phyloP scores from a whole-genome alignment of 1,140 invertebrate species.

The Frieseomelitta varia region DNA sequence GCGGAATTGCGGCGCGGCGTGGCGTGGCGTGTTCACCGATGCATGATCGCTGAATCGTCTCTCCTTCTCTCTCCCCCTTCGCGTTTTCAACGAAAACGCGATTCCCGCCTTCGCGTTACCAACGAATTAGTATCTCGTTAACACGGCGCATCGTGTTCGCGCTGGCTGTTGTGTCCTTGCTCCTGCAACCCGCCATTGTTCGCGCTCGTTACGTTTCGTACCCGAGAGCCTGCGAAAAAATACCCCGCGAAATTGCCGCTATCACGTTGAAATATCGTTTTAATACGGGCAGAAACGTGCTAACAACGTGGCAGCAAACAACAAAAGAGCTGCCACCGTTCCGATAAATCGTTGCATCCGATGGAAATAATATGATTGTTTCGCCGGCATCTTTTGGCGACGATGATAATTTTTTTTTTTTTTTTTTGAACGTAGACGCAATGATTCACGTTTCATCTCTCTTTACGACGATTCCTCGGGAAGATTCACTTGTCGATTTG shows the following conservation, averaged over 20 bases:
- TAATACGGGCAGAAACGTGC: not conserved
- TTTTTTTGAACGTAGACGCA: no score
- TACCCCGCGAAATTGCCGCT: not conserved
- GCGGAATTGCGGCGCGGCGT: constrained; percentile 17
- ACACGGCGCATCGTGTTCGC: constrained; percentile 2
- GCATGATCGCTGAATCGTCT: constrained; percentile 4
- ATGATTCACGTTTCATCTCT: no score
- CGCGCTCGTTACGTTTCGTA: not conserved
- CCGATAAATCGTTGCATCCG: not conserved
- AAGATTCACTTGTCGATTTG: no score
- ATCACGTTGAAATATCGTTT: constrained; percentile 23
- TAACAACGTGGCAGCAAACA: not conserved
- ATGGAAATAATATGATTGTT: not conserved
- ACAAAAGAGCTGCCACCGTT: not conserved
- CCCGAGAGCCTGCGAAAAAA: not conserved
- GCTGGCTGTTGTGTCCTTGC: not conserved
- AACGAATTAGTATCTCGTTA: constrained; percentile 47
- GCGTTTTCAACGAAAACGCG: constrained; percentile 7
- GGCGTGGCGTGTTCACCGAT: constrained; percentile 2
- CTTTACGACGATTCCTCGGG: no score
- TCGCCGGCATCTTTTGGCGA: not conserved
- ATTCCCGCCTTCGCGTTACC: not conserved
- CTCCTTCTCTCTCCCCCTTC: not conserved
- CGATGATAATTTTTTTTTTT: not conserved
- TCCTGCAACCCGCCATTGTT: not conserved